Evolutionary conservation across 2,113 vertebrate species (phyloP).

Genomic region (Macroglossus sobrinus): DNA sequence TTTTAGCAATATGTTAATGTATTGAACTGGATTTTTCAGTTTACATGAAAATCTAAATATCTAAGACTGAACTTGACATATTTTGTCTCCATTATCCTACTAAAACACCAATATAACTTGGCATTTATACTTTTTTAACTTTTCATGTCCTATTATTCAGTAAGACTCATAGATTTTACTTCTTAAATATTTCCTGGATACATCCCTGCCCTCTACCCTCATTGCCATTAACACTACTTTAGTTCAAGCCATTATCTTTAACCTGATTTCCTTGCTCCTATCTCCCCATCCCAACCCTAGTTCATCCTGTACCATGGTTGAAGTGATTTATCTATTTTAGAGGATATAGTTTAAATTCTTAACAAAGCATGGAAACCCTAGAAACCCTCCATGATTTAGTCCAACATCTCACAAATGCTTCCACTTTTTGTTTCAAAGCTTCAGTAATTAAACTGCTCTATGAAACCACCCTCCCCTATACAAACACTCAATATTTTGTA

Average conservation of each 20-base stretch:
- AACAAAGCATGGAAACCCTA: not conserved
- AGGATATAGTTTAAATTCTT: not conserved
- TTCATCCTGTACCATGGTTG: not conserved
- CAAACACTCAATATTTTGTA: not conserved
- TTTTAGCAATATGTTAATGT: not conserved
- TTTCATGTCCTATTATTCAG: not conserved
- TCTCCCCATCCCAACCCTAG: not conserved
- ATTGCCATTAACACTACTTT: not conserved
- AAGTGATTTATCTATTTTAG: not conserved
- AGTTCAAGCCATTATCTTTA: not conserved
- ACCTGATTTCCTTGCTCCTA: not conserved
- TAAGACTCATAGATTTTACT: not conserved
- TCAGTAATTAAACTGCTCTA: not conserved
- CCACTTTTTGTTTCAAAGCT: not conserved
- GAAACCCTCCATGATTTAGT: not conserved
- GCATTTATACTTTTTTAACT: not conserved
- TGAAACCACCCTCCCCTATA: not conserved
- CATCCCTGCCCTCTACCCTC: not conserved
- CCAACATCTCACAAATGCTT: not conserved
- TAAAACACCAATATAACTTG: not conserved
- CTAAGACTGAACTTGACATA: not conserved
- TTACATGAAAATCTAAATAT: not conserved
- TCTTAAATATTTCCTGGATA: not conserved
- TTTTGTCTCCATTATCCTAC: not conserved
- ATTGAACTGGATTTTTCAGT: not conserved